Conservation (phyloP, 2,113 vertebrate genomes). For the Silurus asotus region DNA sequence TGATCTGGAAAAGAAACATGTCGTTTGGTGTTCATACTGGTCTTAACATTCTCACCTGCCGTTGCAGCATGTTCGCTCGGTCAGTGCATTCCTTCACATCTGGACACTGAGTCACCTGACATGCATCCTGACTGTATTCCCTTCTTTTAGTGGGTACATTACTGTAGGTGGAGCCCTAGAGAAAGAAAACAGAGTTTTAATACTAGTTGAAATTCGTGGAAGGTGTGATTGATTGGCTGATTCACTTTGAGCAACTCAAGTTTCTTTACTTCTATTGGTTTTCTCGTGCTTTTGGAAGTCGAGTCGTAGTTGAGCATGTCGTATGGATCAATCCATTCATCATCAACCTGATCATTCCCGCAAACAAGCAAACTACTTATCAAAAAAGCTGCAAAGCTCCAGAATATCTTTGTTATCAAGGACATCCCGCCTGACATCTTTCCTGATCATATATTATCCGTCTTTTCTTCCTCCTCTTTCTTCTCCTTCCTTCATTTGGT, state of each 20-base stretch:
- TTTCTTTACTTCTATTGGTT: slow-evolving; percentile 59
- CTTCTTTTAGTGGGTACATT: slow-evolving; percentile 69
- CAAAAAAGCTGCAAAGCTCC: background rate
- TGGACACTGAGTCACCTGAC: slow-evolving; percentile 28
- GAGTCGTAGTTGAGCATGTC: slow-evolving; percentile 73
- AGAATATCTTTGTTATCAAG: background rate
- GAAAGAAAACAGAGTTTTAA: background rate
- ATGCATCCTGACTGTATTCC: slow-evolving; percentile 46
- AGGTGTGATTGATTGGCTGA: background rate
- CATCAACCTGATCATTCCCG: slow-evolving; percentile 21
- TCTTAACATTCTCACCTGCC: slow-evolving; percentile 56
- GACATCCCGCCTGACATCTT: background rate
- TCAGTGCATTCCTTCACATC: slow-evolving; percentile 49
- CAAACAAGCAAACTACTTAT: background rate
- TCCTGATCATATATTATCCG: background rate
- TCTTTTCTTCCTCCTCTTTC: no score
- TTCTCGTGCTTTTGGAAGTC: slow-evolving; percentile 63
- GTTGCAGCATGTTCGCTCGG: slow-evolving; percentile 51
- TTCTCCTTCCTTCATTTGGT: no score
- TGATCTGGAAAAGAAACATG: background rate
- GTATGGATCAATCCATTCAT: slow-evolving; percentile 68
- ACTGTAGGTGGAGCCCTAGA: slow-evolving; percentile 56
- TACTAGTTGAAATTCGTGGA: no score
- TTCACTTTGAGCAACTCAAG: background rate
- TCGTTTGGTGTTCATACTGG: background rate